Evolutionary conservation across 2,113 vertebrate genomes (phyloP).

Genomic region (Megatriorchis doriae): DNA sequence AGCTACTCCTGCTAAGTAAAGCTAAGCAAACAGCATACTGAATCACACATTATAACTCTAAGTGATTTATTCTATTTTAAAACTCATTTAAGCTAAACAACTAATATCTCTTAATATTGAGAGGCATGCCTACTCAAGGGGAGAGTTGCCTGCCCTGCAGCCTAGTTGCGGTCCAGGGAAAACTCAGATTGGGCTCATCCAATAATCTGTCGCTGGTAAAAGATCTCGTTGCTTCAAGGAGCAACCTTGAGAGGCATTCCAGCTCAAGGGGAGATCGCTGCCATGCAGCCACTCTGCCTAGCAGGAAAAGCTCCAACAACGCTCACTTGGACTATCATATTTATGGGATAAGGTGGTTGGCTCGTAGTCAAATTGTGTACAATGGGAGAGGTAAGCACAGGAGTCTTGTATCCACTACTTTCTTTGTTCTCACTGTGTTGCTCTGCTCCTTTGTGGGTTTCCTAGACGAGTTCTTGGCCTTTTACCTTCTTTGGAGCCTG

Average conservation of each 20-base stretch:
- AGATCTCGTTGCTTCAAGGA: not conserved
- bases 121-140: no score
- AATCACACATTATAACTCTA: no score
- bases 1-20: no score
- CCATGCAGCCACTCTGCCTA: not conserved
- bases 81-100: no score
- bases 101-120: no score
- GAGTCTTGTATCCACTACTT: not conserved
- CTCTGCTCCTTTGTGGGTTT: not conserved
- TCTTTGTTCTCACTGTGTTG: not conserved
- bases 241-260: not conserved
- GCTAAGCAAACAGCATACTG: no score
- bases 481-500: not conserved
- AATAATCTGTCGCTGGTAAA: not conserved
- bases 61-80: no score
- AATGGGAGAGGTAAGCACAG: not conserved
- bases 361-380: not conserved
- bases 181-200: not conserved
- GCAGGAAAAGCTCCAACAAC: not conserved
- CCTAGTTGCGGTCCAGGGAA: not conserved
- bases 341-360: not conserved
- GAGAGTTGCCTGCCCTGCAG: no score
- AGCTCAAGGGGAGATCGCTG: not conserved
- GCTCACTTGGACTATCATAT: not conserved
- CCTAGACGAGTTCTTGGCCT: not conserved